Evolutionary conservation across 2,113 vertebrate species (phyloP), one percentile per base, ranked within the genome.

Genomic region (Salminus brasiliensis): DNA sequence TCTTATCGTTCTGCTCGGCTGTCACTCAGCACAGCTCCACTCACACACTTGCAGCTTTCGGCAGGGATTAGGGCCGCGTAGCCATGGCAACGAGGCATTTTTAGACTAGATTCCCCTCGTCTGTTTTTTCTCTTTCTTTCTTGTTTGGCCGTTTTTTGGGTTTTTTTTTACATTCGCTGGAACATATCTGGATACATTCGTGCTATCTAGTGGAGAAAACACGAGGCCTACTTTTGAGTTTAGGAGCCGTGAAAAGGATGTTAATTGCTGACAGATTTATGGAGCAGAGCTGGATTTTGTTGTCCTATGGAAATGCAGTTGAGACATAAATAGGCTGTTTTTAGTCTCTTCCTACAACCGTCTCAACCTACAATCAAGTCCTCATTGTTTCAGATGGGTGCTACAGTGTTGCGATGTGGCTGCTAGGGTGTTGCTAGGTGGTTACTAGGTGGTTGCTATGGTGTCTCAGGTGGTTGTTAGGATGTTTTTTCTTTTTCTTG

Each of bases 31-130:
- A 72, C 75, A 79, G 49, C 80, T 82, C 72, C 29, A 23, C 43
- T 77, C 41, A 53, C 85, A 74, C 78, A 84, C 76, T 75, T 81
- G 43, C 29, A 81, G 87, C 86, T 86, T 83, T 87, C 85, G 84
- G 82, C 72, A 3, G 73, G 80, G 88, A 90, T 90, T 86, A 86
- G 84, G 15, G 23, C 80, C 62, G 45, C 78, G 90, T 92, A 85
- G 86, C 90, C 87, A 92, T 92, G 88, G 89, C 63, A 88, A 93
- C 93, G 82, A 88, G 84, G 83, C 63, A 78, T 89, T 90, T 88
- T 90, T 82, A 88, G 87, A 84, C 68, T 82, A 53, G 67, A 80
- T 90, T 82, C 55, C 72, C 49, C 52, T 55, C 10, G n/a, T 55
- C 25, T 55, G 6, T 55, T 55, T 25, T n/a, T 25, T 25, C 59